phyloP scores from a whole-genome alignment of 2,888 invertebrate genomes.

The Drosophila tripunctata region DNA sequence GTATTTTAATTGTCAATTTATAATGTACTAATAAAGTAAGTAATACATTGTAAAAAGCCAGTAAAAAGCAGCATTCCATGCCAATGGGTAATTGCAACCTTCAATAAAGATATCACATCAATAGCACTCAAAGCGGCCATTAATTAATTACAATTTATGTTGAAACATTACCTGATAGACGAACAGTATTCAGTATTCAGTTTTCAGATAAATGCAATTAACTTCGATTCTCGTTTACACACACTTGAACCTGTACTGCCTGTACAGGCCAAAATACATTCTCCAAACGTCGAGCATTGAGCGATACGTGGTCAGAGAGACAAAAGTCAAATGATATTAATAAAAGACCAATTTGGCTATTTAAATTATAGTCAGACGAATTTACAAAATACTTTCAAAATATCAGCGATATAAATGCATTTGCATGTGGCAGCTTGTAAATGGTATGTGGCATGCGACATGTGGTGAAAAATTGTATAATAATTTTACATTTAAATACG shows the following conservation, averaged over 20 bases:
- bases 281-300: conserved; percentile 2
- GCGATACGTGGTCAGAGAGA: conserved; percentile 34
- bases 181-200: conserved; percentile 17
- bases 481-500: conserved; percentile 69
- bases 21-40: neutral
- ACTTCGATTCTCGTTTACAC: conserved; percentile 19
- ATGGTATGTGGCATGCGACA: neutral
- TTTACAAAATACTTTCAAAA: conserved; percentile 64
- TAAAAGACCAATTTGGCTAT: conserved; percentile 15
- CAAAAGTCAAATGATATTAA: conserved; percentile 6
- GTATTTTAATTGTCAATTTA: neutral
- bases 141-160: conserved; percentile 13
- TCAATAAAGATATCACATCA: conserved; percentile 2
- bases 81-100: neutral
- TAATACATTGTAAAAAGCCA: neutral
- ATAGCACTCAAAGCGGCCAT: neutral
- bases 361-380: conserved; percentile 46
- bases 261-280: neutral
- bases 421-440: conserved; percentile 9
- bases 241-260: neutral
- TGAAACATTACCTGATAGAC: conserved; percentile 10
- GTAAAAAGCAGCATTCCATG: neutral
- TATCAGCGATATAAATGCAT: conserved; percentile 64
- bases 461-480: conserved; percentile 59
- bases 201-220: conserved; percentile 24